These are phyloP conservation scores for Trypoxylus dichotomus DNA, from an alignment of 1,140 invertebrate species.

Conservation along the genomic window DNA sequence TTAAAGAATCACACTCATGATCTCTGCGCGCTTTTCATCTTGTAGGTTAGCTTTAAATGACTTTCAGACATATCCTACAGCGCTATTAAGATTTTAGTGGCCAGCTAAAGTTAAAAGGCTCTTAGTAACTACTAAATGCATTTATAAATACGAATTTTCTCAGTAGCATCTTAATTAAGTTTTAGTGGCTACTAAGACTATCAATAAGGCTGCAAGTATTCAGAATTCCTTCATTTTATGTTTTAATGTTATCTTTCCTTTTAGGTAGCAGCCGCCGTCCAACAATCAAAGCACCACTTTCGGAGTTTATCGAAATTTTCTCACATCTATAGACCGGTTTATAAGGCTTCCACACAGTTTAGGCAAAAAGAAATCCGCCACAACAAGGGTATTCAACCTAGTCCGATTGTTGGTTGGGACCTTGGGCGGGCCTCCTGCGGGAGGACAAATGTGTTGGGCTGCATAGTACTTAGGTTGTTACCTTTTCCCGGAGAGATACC, in stretches of 20 bases:
- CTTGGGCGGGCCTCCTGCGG: not conserved
- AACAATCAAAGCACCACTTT: not conserved
- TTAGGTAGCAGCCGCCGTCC: not conserved
- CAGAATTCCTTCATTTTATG: no score
- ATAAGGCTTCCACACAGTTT: not conserved
- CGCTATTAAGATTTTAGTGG: no score
- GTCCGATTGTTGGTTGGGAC: conserved; percentile 2
- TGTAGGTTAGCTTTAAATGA: no score
- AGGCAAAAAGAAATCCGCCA: not conserved
- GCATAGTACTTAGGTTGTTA: not conserved
- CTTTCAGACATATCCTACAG: no score
- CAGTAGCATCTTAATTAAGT: no score
- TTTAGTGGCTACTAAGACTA: no score
- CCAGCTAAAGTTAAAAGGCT: no score
- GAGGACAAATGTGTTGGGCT: not conserved
- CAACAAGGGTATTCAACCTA: not conserved
- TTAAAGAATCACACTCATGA: no score
- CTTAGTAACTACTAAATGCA: no score
- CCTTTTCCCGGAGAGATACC: not conserved
- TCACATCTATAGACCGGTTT: not conserved
- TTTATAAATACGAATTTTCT: no score
- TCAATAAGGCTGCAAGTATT: no score
- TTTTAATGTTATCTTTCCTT: not conserved
- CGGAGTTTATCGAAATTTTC: not conserved
- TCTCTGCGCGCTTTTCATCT: no score